Percentiles rank a stretch among this genome's conserved stretches.
Evolutionary conservation across 2,797 vertebrate genomes (phyloP).

Genomic region (Pygocentrus nattereri): DNA sequence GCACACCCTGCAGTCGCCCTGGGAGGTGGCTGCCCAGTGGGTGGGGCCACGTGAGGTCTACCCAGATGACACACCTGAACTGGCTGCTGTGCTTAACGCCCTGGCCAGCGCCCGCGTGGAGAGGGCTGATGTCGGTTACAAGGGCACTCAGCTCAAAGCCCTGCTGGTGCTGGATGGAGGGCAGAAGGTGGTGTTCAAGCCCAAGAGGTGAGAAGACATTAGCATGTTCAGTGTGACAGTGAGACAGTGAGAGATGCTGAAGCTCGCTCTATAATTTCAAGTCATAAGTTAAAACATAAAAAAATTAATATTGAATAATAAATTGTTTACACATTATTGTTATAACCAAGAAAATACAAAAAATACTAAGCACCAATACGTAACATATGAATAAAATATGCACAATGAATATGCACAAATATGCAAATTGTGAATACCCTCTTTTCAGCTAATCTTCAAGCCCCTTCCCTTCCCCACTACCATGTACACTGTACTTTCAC

Average conservation of each 20-base stretch:
- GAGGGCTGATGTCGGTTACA: constrained; percentile 95
- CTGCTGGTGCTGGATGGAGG: constrained; percentile 94
- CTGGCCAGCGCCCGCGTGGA: constrained; percentile 88
- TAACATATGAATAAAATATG: too few species aligned
- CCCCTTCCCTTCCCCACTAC: too few species aligned
- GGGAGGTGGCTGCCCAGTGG: constrained; percentile 98
- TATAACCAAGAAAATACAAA: too few species aligned
- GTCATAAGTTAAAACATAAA: too few species aligned
- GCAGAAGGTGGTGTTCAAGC: constrained; percentile 99
- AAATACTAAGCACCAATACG: too few species aligned
- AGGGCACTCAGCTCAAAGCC: constrained; percentile 96
- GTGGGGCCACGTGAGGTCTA: constrained; percentile 97
- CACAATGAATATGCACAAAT: too few species aligned
- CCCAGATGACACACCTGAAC: constrained; percentile 94
- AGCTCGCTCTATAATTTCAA: too few species aligned
- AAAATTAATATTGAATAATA: too few species aligned
- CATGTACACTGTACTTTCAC: too few species aligned
- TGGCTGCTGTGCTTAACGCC: constrained; percentile 91
- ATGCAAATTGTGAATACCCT: too few species aligned
- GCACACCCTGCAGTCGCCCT: constrained; percentile 95
- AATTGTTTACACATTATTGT: too few species aligned
- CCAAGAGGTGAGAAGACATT: constrained; percentile 86
- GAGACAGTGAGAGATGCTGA: not conserved
- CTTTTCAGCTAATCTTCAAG: too few species aligned
- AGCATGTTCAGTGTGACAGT: not conserved